Base-by-base conservation (phyloP, 2,888 invertebrate species). In the Athripsodes cinereus region DNA sequence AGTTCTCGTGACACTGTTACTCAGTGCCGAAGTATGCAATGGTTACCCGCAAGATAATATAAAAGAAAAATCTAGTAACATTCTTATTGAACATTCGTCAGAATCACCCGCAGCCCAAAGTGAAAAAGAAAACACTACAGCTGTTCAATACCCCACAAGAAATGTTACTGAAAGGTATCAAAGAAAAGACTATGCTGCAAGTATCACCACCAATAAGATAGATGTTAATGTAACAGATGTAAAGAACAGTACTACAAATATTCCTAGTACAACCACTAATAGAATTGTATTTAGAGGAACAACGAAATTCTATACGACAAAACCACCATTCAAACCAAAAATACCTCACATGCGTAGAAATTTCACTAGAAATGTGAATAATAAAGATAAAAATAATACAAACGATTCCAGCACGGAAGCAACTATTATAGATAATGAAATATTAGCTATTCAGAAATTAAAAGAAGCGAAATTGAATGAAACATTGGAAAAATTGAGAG, bases 241-340 rank as follows among this genome's bases (percentile, higher is more conserved):
- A 26, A 26, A 10, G 10, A 26, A 26, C 10, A 26, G 26, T 18
- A 44, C 52, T n/a, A 57, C 52, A 11, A 49, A 51, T 19, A 31
- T 19, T 16, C 34, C 50, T 3, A 50, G 52, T 16, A 52, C 44
- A 22, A 26, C 31, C 21, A 53, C 52, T 11, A 63, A 51, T 31
- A 63, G 53, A 58, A 54, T 60, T 6, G 47, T 44, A 31, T 58
- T 55, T 19, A 59, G 63, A 53, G 63, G 63, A 21, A 55, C 63
- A 18, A 58, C 61, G 1, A 63, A 58, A 22, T 63, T 59, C 50
- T 57, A 57, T 50, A 57, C 60, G 40, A 63, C 63, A 11, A 57
- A 61, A 53, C 58, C 58, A n/a, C 61, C 63, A 3, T 63, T 61
- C 26, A 63, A 61, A 57, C 63, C 63, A 21, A 63, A 60, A 60